Evolutionary conservation across 2,888 invertebrate species (phyloP).

Genomic region (Encarsia formosa): DNA sequence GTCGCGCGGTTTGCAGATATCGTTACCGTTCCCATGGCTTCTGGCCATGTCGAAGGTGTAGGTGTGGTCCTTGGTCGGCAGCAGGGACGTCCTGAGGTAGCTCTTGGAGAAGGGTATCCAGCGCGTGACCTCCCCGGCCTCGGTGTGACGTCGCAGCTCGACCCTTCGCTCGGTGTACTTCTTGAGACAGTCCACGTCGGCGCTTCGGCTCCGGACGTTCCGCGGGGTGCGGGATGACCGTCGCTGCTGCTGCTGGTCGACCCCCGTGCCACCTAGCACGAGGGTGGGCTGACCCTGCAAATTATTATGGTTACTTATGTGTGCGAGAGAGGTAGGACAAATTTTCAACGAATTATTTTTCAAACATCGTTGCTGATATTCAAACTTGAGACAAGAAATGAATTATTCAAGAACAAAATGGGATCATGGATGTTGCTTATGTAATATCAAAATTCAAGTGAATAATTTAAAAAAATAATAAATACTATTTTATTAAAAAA

Average conservation of each 20-base stretch:
- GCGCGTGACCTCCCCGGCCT: slow-evolving; percentile 31
- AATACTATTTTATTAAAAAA: too few species aligned
- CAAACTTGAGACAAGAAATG: too few species aligned
- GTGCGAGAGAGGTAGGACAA: not conserved
- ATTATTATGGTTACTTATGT: not conserved
- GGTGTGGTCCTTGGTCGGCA: slow-evolving; percentile 23
- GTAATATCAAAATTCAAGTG: too few species aligned
- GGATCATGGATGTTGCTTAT: too few species aligned
- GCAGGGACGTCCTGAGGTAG: not conserved
- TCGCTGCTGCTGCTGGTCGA: slow-evolving; percentile 34
- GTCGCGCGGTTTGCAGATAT: slow-evolving; percentile 7
- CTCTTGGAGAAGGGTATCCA: slow-evolving; percentile 33
- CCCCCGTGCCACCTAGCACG: slow-evolving; percentile 31
- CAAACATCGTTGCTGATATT: too few species aligned
- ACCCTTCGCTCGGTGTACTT: slow-evolving; percentile 42
- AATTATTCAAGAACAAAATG: too few species aligned
- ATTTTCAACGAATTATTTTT: too few species aligned
- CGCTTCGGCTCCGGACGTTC: slow-evolving; percentile 42
- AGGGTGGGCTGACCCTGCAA: slow-evolving; percentile 33
- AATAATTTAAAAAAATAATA: too few species aligned
- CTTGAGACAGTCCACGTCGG: slow-evolving; percentile 42
- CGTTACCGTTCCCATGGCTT: not conserved
- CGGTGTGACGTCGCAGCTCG: slow-evolving; percentile 42
- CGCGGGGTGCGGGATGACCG: slow-evolving; percentile 42
- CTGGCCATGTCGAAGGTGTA: not conserved